Conservation (phyloP, 2,888 invertebrate genomes). For the Taenaris catops region DNA sequence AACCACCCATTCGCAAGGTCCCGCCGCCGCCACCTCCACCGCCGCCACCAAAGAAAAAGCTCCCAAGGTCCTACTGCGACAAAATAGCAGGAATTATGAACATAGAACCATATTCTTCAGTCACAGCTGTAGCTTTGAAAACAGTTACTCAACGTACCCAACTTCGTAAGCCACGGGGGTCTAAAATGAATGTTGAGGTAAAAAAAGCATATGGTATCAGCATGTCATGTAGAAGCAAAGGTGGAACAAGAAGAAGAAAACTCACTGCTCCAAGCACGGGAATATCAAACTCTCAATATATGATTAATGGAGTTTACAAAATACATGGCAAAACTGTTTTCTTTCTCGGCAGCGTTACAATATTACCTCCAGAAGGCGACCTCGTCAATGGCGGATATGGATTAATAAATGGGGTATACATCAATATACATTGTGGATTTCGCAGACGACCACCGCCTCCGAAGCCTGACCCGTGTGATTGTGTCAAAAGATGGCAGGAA, state of each 20-base stretch:
- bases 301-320: slow-evolving; percentile 49
- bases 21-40: slow-evolving; percentile 52
- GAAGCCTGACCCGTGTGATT: slow-evolving; percentile 48
- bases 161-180: slow-evolving; percentile 29
- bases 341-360: slow-evolving; percentile 43
- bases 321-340: slow-evolving; percentile 44
- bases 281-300: slow-evolving; percentile 45
- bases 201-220: slow-evolving; percentile 55
- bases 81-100: slow-evolving; percentile 45
- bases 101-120: slow-evolving; percentile 35
- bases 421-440: slow-evolving; percentile 55
- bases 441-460: slow-evolving; percentile 38
- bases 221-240: slow-evolving; percentile 29
- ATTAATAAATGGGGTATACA: slow-evolving; percentile 31
- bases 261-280: slow-evolving; percentile 47
- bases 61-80: slow-evolving; percentile 47
- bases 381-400: slow-evolving; percentile 59
- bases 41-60: slow-evolving; percentile 52
- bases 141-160: slow-evolving; percentile 29
- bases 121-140: slow-evolving; percentile 32
- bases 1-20: slow-evolving; percentile 39
- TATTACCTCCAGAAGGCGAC: slow-evolving; percentile 46
- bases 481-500: slow-evolving; percentile 49
- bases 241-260: slow-evolving; percentile 33
- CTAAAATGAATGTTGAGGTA: slow-evolving; percentile 36